phyloP scores from a whole-genome alignment of 2,113 vertebrate genomes.

The Ictalurus furcatus region DNA sequence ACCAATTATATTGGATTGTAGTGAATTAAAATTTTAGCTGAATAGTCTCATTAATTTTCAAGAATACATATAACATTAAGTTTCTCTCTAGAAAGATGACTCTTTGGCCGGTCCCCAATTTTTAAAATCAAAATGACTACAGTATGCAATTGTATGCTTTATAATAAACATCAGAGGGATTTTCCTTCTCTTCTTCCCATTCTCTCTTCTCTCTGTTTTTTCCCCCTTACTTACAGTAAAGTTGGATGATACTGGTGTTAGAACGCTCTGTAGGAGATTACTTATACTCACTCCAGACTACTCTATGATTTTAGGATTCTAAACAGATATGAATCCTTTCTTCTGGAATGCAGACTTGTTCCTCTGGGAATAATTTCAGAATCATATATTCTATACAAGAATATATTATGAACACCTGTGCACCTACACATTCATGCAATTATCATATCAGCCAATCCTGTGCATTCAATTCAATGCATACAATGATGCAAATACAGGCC shows the following conservation, averaged over 20 bases:
- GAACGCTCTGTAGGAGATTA: background rate
- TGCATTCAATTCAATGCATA: too few species aligned
- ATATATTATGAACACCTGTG: too few species aligned
- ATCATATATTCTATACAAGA: background rate
- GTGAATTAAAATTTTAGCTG: background rate
- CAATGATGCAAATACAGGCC: too few species aligned
- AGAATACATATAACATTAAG: background rate
- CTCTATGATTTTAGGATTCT: background rate
- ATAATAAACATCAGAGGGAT: background rate
- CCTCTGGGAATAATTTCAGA: too few species aligned
- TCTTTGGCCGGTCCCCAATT: background rate
- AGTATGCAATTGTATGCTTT: background rate
- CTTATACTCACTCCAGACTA: background rate
- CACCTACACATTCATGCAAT: background rate
- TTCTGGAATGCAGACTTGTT: too few species aligned
- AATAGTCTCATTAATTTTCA: background rate
- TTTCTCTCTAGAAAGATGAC: background rate
- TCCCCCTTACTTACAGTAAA: background rate
- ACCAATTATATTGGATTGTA: slow-evolving; percentile 12
- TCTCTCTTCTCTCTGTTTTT: background rate
- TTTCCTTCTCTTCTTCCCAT: background rate
- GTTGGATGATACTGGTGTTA: background rate
- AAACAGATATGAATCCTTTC: too few species aligned
- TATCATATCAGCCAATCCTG: too few species aligned
- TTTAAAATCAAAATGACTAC: background rate